Percentiles rank a stretch among this genome's conserved stretches.
Evolutionary conservation across 2,888 invertebrate species (phyloP).

Genomic region (Dasysyrphus tricinctus): DNA sequence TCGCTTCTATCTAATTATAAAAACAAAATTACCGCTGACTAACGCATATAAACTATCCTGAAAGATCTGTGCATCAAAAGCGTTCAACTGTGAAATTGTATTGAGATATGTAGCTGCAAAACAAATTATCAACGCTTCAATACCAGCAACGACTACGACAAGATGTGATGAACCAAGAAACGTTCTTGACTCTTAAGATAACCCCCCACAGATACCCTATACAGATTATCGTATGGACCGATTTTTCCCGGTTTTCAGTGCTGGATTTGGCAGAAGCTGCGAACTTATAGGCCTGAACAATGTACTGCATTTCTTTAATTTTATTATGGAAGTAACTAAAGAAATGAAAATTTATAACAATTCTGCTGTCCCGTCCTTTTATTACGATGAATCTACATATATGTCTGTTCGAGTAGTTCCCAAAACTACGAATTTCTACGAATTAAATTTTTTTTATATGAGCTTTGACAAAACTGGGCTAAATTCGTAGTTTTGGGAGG

Average conservation of each 20-base stretch:
- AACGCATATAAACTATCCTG: conserved; percentile 3
- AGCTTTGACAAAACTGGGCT: too few relatives aligned
- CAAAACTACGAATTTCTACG: too few relatives aligned
- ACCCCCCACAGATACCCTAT: conserved; percentile 21
- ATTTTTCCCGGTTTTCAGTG: background rate
- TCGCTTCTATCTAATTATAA: background rate
- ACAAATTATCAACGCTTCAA: conserved; percentile 38
- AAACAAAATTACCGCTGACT: conserved; percentile 19
- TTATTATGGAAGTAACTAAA: too few relatives aligned
- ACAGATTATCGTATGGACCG: conserved; percentile 7
- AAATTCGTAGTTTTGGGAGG: too few relatives aligned
- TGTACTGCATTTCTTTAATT: too few relatives aligned
- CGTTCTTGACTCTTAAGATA: conserved; percentile 38
- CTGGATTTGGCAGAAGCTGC: background rate
- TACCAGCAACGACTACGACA: conserved; percentile 13
- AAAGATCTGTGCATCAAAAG: conserved; percentile 37
- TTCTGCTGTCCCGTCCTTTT: too few relatives aligned
- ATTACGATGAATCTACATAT: too few relatives aligned
- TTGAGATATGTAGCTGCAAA: conserved; percentile 17
- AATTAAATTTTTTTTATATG: too few relatives aligned
- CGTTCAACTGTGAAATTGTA: conserved; percentile 58
- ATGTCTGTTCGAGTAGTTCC: too few relatives aligned
- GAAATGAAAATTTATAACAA: too few relatives aligned
- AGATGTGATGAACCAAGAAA: conserved; percentile 43
- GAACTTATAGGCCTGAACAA: background rate